phyloP scores from a whole-genome alignment of 2,797 vertebrate species.

The Echeneis naucrates region DNA sequence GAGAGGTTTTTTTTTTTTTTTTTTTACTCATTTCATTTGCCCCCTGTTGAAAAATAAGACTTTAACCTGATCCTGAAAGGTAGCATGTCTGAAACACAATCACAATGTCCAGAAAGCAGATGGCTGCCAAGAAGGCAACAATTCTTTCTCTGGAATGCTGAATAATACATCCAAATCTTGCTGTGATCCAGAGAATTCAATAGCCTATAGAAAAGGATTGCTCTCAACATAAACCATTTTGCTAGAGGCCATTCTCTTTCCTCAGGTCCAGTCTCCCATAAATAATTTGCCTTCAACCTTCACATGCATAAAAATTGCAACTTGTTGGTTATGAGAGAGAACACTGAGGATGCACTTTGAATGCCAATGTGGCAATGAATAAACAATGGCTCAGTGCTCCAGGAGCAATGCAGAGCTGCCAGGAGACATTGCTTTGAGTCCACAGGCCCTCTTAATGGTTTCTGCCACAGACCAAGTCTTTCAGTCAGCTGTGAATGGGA shows the following conservation, averaged over 20 bases:
- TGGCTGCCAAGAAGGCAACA: conserved; percentile 65
- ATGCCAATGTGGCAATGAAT: conserved; percentile 85
- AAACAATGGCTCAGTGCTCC: conserved; percentile 81
- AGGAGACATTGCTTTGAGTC: conserved; percentile 79
- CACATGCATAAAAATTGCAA: conserved; percentile 86
- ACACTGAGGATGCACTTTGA: conserved; percentile 81
- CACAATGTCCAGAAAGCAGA: conserved; percentile 74
- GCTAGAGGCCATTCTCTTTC: conserved; percentile 70
- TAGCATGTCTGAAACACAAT: conserved; percentile 73
- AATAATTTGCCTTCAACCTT: conserved; percentile 86
- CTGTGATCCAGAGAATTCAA: conserved; percentile 75
- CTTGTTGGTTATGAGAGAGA: conserved; percentile 84
- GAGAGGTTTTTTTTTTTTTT: conserved; percentile 2
- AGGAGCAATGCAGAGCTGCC: conserved; percentile 79
- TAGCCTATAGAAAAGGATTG: conserved; percentile 77
- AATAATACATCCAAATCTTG: conserved; percentile 81
- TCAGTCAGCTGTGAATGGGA: conserved; percentile 77
- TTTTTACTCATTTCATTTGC: conserved; percentile 62
- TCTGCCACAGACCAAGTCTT: conserved; percentile 75
- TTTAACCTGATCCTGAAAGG: conserved; percentile 75
- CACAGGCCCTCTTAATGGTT: conserved; percentile 76
- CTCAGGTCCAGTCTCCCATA: conserved; percentile 77
- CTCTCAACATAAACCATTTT: conserved; percentile 79
- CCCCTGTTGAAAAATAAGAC: conserved; percentile 73
- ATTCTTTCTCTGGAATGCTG: conserved; percentile 70